These are phyloP conservation scores for Leistus spinibarbis DNA, from an alignment of 2,888 invertebrate genomes.

Conservation along the genomic window DNA sequence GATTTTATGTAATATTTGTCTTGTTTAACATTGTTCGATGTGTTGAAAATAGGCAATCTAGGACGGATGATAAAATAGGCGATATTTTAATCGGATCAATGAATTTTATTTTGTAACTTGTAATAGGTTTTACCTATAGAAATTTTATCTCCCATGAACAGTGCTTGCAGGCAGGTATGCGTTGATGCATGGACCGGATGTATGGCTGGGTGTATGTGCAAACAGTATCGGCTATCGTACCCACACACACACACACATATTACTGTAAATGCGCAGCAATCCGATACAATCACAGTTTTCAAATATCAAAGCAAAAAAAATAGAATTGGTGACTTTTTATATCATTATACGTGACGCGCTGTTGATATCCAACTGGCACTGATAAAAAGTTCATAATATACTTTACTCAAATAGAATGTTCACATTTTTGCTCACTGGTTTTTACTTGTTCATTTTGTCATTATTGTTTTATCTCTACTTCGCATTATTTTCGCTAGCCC, in stretches of 20 bases:
- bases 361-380: too few relatives aligned
- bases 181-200: slow-evolving; percentile 15
- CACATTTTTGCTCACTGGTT: too few relatives aligned
- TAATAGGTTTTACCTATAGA: slow-evolving; percentile 34
- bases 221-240: slow-evolving; percentile 24
- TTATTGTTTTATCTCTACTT: too few relatives aligned
- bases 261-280: neutral
- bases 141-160: slow-evolving; percentile 34
- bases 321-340: neutral
- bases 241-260: neutral
- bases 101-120: slow-evolving; percentile 33
- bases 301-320: slow-evolving; percentile 3
- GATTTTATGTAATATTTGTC: neutral
- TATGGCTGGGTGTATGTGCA: slow-evolving; percentile 17
- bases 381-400: too few relatives aligned
- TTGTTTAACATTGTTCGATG: neutral
- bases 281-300: neutral
- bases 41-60: slow-evolving; percentile 24
- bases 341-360: neutral
- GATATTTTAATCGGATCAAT: slow-evolving; percentile 38
- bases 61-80: slow-evolving; percentile 6
- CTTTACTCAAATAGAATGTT: too few relatives aligned
- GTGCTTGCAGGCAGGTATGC: slow-evolving; percentile 6
- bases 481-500: too few relatives aligned
- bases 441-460: too few relatives aligned